Evolutionary conservation across 1,140 invertebrate genomes (phyloP), one percentile per base, ranked within the genome.

Genomic region (Gryon sp.): DNA sequence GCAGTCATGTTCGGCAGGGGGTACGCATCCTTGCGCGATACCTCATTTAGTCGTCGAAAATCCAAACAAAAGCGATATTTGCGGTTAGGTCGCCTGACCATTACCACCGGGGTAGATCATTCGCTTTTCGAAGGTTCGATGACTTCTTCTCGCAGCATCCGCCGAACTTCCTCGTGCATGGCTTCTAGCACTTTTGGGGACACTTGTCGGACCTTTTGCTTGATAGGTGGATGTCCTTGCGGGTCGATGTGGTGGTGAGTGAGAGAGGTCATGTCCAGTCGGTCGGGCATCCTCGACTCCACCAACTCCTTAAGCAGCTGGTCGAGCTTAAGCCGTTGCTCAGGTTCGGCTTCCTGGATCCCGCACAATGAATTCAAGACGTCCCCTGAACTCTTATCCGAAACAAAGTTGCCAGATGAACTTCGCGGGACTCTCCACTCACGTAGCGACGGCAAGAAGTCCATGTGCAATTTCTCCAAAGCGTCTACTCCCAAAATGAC

Each of bases 61-160:
- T n/a, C n/a, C n/a, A n/a, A n/a, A n/a, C n/a, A n/a, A n/a, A n/a
- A n/a, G n/a, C n/a, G n/a, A n/a, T n/a, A n/a, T n/a, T n/a, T n/a
- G n/a, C n/a, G n/a, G n/a, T n/a, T n/a, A n/a, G n/a, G n/a, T n/a
- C 91, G 91, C 5, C 43, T 53, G 0, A 89, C 83, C 11, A 89
- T 22, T 0, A 90, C 82, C 0, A 90, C 70, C 3, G 86, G 84
- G n/a, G n/a, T n/a, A n/a, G n/a, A n/a, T 79, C 84, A 90, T 11
- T 81, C 80, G 11, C 69, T 79, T 0, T 41, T 59, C 1, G 79
- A 80, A 4, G 78, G 78, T 40, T 80, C 52, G 6, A 88, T 81
- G 5, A 88, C 65, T 4, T 68, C 81, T 15, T 70, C 32, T 4
- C 55, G 24, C 1, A 82, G 24, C 76, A 82, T 68, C 18, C 50